Percentiles rank a stretch among this genome's conserved stretches.
Conservation (phyloP, 2,888 invertebrate species). For the Tubulanus polymorphus region DNA sequence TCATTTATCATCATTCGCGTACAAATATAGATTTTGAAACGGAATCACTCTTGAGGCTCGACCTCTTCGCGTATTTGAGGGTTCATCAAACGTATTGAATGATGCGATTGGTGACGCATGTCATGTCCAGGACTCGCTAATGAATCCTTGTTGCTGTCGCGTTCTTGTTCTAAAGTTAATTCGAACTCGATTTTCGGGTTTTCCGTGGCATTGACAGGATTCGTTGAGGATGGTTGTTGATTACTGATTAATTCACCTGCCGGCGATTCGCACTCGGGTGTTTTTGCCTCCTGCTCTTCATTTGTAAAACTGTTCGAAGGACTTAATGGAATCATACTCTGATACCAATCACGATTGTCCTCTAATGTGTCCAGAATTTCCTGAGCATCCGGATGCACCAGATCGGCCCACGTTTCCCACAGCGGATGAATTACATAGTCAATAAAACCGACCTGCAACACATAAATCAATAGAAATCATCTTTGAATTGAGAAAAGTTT, state of each 20-base stretch:
- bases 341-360: constrained; percentile 97
- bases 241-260: neutral
- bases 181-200: neutral
- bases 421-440: constrained; percentile 99
- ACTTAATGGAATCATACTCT: constrained; percentile 85
- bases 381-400: constrained; percentile 98
- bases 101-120: neutral
- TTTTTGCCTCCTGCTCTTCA: neutral
- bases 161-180: constrained; percentile 2
- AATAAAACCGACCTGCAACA: constrained; percentile 84
- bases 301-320: constrained; percentile 57
- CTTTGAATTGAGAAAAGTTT: no score
- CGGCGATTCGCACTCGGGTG: no score
- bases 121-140: neutral
- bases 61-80: neutral
- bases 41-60: neutral
- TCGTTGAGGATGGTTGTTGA: neutral
- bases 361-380: constrained; percentile 96
- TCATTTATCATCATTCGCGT: no score
- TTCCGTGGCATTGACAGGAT: neutral
- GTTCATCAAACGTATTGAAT: neutral
- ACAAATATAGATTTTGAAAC: no score
- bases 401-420: constrained; percentile 99
- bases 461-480: no score
- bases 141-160: neutral